Evolutionary conservation across 2,888 invertebrate species (phyloP).

Genomic region (Cosmia pyralina): DNA sequence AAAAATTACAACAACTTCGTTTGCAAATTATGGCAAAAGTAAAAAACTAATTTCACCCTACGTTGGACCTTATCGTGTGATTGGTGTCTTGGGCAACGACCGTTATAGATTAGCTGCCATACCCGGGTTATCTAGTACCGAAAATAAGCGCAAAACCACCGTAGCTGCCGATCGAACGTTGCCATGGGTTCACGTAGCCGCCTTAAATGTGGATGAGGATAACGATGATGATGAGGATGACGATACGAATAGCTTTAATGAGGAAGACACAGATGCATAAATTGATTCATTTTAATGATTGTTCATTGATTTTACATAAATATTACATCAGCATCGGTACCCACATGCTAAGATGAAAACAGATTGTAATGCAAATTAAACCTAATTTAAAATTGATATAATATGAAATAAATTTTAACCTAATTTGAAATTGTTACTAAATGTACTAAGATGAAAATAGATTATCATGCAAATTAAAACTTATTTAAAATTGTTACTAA

Average conservation of each 20-base stretch:
- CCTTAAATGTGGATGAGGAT: neutral
- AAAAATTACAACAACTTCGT: conserved; percentile 4
- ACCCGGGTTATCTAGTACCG: neutral
- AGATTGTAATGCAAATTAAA: too few species aligned
- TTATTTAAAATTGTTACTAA: too few species aligned
- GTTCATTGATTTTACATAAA: too few species aligned
- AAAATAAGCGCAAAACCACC: conserved; percentile 4
- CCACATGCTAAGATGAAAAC: too few species aligned
- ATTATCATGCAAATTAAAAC: too few species aligned
- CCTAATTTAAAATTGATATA: too few species aligned
- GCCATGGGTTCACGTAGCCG: conserved; percentile 1
- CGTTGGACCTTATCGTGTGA: neutral
- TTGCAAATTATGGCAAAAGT: conserved; percentile 3
- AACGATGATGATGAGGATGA: neutral
- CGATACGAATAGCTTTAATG: neutral
- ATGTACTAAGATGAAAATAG: too few species aligned
- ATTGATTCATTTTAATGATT: neutral
- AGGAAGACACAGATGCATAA: neutral
- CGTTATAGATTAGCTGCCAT: neutral
- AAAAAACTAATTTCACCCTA: neutral
- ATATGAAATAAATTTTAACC: too few species aligned
- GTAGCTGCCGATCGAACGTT: conserved; percentile 7
- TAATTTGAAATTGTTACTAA: too few species aligned
- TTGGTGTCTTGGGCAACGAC: neutral
- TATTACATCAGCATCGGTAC: too few species aligned